Conservation (phyloP, 2,888 invertebrate species). For the Eilema caniola region DNA sequence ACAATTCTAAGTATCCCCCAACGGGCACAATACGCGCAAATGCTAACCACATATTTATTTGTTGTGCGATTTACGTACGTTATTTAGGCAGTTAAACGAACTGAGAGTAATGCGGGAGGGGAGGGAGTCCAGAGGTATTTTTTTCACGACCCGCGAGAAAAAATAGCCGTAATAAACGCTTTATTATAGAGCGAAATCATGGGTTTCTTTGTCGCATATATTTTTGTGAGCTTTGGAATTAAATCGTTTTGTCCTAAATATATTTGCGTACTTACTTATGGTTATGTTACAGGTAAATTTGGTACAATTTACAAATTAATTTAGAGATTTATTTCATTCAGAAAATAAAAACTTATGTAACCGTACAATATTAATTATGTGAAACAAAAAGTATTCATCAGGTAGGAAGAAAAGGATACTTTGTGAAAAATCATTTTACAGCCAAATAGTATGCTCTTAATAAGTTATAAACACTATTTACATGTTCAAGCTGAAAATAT, state of each 20-base stretch:
- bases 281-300: no score
- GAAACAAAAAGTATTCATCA: no score
- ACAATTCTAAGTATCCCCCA: slow-evolving; percentile 15
- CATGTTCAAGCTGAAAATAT: no score
- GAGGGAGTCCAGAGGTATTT: slow-evolving; percentile 37
- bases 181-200: slow-evolving; percentile 39
- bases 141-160: slow-evolving; percentile 28
- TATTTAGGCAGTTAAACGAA: slow-evolving; percentile 54
- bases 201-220: background rate
- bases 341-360: no score
- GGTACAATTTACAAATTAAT: no score
- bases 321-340: no score
- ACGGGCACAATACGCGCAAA: slow-evolving; percentile 61
- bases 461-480: no score
- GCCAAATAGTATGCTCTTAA: no score
- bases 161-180: slow-evolving; percentile 42
- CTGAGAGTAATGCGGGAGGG: slow-evolving; percentile 20
- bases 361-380: no score
- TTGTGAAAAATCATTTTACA: no score
- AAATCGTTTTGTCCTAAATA: background rate
- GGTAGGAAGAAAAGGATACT: no score
- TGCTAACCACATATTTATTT: slow-evolving; percentile 52
- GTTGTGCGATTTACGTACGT: slow-evolving; percentile 52
- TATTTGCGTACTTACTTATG: background rate
- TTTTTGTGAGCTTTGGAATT: background rate